Conservation (phyloP, 2,888 invertebrate genomes). For the Trachelus stipa region DNA sequence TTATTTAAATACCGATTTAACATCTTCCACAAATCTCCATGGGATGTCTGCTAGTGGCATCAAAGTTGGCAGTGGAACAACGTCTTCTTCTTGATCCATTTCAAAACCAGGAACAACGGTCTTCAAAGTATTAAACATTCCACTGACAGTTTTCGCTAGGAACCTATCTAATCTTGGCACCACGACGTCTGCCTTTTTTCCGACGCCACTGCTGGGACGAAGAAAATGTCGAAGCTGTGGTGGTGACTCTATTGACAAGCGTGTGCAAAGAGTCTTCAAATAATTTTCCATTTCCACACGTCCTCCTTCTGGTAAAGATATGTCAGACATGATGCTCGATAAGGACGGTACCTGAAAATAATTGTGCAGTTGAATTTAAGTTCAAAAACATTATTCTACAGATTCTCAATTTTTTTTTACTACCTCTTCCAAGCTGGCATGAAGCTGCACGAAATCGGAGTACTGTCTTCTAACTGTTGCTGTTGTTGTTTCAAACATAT, state of each 20-base stretch:
- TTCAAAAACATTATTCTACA: background rate
- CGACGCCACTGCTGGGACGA: slow-evolving; percentile 56
- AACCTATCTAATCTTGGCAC: slow-evolving; percentile 72
- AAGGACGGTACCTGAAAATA: slow-evolving; percentile 44
- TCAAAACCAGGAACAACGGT: slow-evolving; percentile 75
- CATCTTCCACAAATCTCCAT: slow-evolving; percentile 67
- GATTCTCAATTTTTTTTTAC: background rate
- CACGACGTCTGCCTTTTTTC: slow-evolving; percentile 69
- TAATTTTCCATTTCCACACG: slow-evolving; percentile 57
- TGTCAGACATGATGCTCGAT: slow-evolving; percentile 46
- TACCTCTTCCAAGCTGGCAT: slow-evolving; percentile 55
- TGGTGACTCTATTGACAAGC: slow-evolving; percentile 52
- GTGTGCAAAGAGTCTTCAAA: slow-evolving; percentile 52
- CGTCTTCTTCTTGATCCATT: slow-evolving; percentile 61
- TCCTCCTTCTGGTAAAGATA: slow-evolving; percentile 57
- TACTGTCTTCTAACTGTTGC: slow-evolving; percentile 59
- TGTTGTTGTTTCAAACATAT: slow-evolving; percentile 58
- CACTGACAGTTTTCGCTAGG: slow-evolving; percentile 82
- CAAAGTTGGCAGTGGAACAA: slow-evolving; percentile 48
- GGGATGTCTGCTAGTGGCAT: slow-evolving; percentile 63
- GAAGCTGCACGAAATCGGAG: slow-evolving; percentile 56
- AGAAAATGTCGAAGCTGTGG: slow-evolving; percentile 57
- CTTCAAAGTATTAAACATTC: slow-evolving; percentile 82
- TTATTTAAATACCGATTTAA: slow-evolving; percentile 55
- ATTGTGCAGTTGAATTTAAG: background rate